These are phyloP conservation scores for Plutella xylostella DNA, from an alignment of 2,888 invertebrate species.

Conservation along the genomic window DNA sequence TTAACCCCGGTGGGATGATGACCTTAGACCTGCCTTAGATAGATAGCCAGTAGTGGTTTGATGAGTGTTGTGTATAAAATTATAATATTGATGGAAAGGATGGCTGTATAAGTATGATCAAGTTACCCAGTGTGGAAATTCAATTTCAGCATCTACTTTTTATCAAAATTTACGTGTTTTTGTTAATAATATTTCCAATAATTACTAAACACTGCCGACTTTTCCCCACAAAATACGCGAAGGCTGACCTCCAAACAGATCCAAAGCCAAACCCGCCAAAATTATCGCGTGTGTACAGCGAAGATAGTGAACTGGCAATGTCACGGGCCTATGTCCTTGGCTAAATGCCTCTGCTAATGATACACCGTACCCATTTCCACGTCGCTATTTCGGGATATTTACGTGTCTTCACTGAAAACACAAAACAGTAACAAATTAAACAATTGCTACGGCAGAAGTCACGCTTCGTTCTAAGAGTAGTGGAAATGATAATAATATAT, in stretches of 20 bases:
- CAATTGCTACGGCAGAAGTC: neutral
- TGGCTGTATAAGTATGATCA: neutral
- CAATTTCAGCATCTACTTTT: neutral
- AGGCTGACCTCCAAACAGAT: no score
- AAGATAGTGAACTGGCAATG: neutral
- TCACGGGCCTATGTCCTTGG: neutral
- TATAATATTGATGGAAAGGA: no score
- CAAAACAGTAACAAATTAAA: neutral
- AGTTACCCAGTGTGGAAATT: neutral
- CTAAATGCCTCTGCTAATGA: no score
- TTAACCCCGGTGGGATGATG: no score
- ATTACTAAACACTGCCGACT: neutral
- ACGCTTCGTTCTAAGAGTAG: neutral
- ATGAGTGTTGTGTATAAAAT: no score
- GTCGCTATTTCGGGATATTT: neutral
- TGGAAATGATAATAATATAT: neutral
- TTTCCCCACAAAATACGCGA: neutral
- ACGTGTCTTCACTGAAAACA: neutral
- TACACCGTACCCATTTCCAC: no score
- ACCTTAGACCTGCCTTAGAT: no score
- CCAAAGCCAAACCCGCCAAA: no score
- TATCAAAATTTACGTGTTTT: neutral
- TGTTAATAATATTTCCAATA: neutral
- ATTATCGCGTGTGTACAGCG: neutral
- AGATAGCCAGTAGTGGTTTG: no score